Percentiles rank a stretch among this genome's conserved stretches.
Evolutionary conservation across 2,888 invertebrate genomes (phyloP).

Genomic region (Parnassius smintheus): DNA sequence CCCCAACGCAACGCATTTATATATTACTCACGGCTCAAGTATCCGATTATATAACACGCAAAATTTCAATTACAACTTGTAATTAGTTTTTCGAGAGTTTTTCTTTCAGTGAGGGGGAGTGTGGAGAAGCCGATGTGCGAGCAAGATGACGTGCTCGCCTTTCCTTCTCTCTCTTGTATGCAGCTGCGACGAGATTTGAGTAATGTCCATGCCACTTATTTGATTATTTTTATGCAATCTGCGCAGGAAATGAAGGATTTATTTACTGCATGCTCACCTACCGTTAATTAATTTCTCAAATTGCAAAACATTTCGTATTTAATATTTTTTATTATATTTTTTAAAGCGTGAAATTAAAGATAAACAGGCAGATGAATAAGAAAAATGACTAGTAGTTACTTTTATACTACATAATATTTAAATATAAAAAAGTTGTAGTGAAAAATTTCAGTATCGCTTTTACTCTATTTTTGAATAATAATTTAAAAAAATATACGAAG

Average conservation of each 20-base stretch:
- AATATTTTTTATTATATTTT: slow-evolving; percentile 27
- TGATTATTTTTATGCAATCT: slow-evolving; percentile 81
- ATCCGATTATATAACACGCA: slow-evolving; percentile 83
- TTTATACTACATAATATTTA: slow-evolving; percentile 14
- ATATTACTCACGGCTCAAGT: slow-evolving; percentile 81
- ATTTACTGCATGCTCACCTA: slow-evolving; percentile 62
- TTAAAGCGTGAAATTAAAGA: slow-evolving; percentile 27
- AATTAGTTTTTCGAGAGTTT: slow-evolving; percentile 83
- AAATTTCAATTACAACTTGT: slow-evolving; percentile 83
- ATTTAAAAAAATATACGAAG: no score
- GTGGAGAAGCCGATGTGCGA: slow-evolving; percentile 59
- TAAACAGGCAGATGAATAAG: slow-evolving; percentile 20
- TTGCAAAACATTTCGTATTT: slow-evolving; percentile 29
- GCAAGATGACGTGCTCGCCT: slow-evolving; percentile 40
- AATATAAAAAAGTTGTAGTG: slow-evolving; percentile 14
- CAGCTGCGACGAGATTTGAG: slow-evolving; percentile 55
- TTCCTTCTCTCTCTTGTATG: slow-evolving; percentile 47
- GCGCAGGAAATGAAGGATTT: slow-evolving; percentile 72
- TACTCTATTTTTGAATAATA: not conserved
- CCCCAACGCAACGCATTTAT: slow-evolving; percentile 76
- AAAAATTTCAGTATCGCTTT: not conserved
- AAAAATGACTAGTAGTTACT: slow-evolving; percentile 19
- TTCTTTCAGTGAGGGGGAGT: slow-evolving; percentile 77
- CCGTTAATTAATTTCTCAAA: slow-evolving; percentile 70
- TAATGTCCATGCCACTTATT: slow-evolving; percentile 78